phyloP scores from a whole-genome alignment of 2,113 vertebrate species.

The Gopherus evgoodei region DNA sequence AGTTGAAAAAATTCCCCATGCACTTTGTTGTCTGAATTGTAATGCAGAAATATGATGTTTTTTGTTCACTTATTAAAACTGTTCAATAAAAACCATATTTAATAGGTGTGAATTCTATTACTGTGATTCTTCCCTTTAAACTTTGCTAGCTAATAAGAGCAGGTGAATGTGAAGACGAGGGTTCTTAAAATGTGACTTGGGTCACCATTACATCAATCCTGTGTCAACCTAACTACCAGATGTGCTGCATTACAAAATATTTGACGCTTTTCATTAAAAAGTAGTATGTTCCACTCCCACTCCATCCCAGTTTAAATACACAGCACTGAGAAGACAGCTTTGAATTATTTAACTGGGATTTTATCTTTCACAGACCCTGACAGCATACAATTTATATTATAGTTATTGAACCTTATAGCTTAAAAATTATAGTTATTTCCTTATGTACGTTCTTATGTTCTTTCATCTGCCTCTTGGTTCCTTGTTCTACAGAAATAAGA shows the following conservation, averaged over 20 bases:
- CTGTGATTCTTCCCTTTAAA: background rate
- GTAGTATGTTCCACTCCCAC: background rate
- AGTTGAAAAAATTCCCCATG: background rate
- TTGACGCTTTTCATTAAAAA: background rate
- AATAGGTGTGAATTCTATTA: background rate
- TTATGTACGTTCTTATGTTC: background rate
- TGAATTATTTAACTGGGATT: background rate
- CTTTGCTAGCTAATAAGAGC: background rate
- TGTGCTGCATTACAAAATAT: background rate
- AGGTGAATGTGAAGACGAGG: slow-evolving; percentile 23
- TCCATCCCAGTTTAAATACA: background rate
- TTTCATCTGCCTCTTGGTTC: background rate
- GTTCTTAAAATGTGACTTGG: background rate
- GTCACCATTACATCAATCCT: background rate
- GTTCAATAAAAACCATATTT: background rate
- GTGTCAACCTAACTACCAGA: background rate
- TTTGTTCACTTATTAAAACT: background rate
- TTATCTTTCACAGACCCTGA: background rate
- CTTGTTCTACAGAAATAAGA: background rate
- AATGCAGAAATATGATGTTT: background rate
- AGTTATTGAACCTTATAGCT: background rate
- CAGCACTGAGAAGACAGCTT: background rate
- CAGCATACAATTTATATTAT: background rate
- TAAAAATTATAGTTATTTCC: background rate
- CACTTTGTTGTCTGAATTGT: background rate